Percentiles rank a stretch among this genome's conserved stretches.
Evolutionary conservation across 2,888 invertebrate species (phyloP).

Genomic region (Cataglyphis livida): DNA sequence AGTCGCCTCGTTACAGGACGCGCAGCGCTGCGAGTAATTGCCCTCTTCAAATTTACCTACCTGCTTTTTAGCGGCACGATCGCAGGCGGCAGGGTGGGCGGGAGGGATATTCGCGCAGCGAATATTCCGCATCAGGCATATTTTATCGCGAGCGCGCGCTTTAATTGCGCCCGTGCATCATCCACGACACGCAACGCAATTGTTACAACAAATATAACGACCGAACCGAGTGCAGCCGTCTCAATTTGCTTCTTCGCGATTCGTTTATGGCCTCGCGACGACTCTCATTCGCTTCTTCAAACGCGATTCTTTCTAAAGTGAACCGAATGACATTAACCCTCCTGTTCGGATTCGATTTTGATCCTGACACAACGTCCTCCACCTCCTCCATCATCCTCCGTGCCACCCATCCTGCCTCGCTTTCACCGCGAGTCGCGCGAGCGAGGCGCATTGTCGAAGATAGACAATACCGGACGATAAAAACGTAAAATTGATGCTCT

Average conservation of each 20-base stretch:
- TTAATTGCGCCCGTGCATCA: slow-evolving; percentile 51
- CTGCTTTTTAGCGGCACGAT: slow-evolving; percentile 70
- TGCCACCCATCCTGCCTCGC: background rate
- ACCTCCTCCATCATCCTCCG: background rate
- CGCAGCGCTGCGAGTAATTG: slow-evolving; percentile 74
- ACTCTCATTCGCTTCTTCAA: background rate
- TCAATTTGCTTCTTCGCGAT: slow-evolving; percentile 41
- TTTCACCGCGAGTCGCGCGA: slow-evolving; percentile 56
- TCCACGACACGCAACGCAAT: slow-evolving; percentile 50
- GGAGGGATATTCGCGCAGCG: slow-evolving; percentile 77
- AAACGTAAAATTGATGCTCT: slow-evolving; percentile 85
- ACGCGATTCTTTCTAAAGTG: slow-evolving; percentile 18
- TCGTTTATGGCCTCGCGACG: background rate
- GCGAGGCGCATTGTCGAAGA: slow-evolving; percentile 81
- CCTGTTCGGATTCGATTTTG: slow-evolving; percentile 29
- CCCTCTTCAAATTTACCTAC: slow-evolving; percentile 72
- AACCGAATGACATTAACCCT: too few species aligned
- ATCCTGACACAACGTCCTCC: background rate
- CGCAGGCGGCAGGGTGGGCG: slow-evolving; percentile 63
- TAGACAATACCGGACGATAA: slow-evolving; percentile 84
- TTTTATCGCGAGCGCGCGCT: slow-evolving; percentile 44
- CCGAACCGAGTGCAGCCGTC: slow-evolving; percentile 25
- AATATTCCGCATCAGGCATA: slow-evolving; percentile 77
- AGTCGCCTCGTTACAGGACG: slow-evolving; percentile 81
- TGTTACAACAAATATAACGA: slow-evolving; percentile 45